Percentiles rank a stretch among this genome's conserved stretches.
phyloP scores from a whole-genome alignment of 2,888 invertebrate genomes.

The Hyposoter dolosus region DNA sequence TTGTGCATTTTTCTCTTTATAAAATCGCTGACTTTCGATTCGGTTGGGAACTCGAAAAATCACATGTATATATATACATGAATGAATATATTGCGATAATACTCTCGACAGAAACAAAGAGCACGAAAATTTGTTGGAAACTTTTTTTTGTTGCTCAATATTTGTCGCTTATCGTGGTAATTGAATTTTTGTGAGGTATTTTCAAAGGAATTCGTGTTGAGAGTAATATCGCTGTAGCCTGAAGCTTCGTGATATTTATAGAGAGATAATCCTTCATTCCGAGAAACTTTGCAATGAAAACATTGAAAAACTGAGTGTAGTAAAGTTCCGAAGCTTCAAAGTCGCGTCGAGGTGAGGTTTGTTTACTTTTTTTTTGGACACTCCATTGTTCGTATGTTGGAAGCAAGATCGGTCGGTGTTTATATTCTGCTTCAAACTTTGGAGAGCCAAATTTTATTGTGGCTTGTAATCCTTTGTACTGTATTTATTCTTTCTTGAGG shows the following conservation, averaged over 20 bases:
- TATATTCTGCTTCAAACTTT: not conserved
- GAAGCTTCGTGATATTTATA: not conserved
- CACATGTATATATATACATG: too few relatives aligned
- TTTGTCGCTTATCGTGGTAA: not conserved
- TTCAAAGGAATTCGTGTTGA: not conserved
- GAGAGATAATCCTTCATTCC: conserved; percentile 24
- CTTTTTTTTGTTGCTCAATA: not conserved
- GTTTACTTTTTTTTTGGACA: conserved; percentile 63
- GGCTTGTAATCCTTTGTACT: not conserved
- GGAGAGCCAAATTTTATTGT: conserved; percentile 15
- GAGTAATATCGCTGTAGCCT: not conserved
- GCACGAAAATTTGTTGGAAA: not conserved
- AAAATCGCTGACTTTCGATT: not conserved
- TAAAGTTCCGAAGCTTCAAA: conserved; percentile 14
- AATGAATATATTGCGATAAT: not conserved
- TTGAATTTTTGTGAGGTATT: not conserved
- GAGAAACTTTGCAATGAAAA: conserved; percentile 46
- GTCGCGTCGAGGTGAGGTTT: conserved; percentile 46
- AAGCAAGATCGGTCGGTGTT: conserved; percentile 1
- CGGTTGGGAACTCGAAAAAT: not conserved
- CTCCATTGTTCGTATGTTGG: conserved; percentile 25
- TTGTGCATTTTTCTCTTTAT: not conserved
- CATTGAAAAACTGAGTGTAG: conserved; percentile 60
- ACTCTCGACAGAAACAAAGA: not conserved
- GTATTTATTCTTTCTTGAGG: not conserved